phyloP scores from a whole-genome alignment of 92 coral and sea anemone genomes.

The Phenganax marumi region DNA sequence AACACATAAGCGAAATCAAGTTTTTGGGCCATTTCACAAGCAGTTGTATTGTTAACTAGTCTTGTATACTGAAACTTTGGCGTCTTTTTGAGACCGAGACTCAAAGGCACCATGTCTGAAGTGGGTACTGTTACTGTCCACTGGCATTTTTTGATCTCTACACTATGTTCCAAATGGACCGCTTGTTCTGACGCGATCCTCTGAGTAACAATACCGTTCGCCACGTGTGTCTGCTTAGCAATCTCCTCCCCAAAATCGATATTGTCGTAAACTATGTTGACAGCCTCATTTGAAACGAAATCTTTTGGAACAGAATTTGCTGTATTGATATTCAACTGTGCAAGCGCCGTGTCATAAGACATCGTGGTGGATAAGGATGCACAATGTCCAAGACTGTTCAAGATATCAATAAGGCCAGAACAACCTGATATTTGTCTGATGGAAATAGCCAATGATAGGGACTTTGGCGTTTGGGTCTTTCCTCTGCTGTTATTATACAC shows the following conservation, averaged over 20 bases:
- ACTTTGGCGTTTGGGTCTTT: no score
- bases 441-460: no score
- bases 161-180: background rate
- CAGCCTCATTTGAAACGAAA: no score
- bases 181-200: background rate
- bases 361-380: background rate
- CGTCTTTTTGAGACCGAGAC: background rate
- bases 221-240: no score
- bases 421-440: constrained; percentile 13
- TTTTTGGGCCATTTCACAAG: no score
- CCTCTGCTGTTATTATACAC: no score
- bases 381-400: no score
- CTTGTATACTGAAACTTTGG: background rate
- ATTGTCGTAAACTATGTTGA: no score
- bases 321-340: background rate
- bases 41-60: background rate
- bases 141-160: background rate
- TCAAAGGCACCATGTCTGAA: background rate
- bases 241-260: no score
- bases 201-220: constrained; percentile 9
- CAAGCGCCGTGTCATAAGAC: constrained; percentile 2
- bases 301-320: constrained; percentile 1
- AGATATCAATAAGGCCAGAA: constrained; percentile 13
- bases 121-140: background rate
- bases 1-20: no score